Evolutionary conservation across 2,797 vertebrate genomes (phyloP).

Genomic region (Avahi laniger): DNA sequence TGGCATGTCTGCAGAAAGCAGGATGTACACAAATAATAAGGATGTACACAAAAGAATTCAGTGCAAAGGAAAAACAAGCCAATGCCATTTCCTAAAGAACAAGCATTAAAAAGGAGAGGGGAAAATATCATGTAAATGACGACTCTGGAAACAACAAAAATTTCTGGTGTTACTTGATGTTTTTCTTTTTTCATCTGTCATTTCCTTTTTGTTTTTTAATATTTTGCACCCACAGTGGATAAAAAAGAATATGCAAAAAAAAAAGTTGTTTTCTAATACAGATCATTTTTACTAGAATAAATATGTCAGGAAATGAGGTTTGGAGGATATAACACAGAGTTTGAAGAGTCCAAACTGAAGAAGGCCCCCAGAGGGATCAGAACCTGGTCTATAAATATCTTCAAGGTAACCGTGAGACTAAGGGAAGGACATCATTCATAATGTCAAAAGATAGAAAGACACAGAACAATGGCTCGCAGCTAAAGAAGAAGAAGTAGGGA

Average conservation of each 20-base stretch:
- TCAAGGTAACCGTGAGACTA: constrained; percentile 71
- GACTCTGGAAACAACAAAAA: neutral
- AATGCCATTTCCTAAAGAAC: neutral
- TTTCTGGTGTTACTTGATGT: neutral
- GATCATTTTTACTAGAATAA: constrained; percentile 36
- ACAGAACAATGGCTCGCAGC: constrained; percentile 62
- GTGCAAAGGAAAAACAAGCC: neutral
- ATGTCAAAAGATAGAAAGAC: constrained; percentile 62
- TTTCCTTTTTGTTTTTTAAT: neutral
- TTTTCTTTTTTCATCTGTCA: neutral
- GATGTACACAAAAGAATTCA: neutral
- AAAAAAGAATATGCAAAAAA: neutral
- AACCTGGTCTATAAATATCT: constrained; percentile 73
- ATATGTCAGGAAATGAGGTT: constrained; percentile 24
- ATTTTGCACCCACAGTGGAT: neutral
- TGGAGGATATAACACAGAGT: constrained; percentile 40
- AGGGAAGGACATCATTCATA: constrained; percentile 77
- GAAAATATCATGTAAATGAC: neutral
- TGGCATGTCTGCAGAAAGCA: neutral
- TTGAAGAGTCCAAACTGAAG: constrained; percentile 59
- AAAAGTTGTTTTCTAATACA: neutral
- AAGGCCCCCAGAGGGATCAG: constrained; percentile 28
- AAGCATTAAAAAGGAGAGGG: neutral
- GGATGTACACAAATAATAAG: neutral
- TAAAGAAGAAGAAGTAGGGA: constrained; percentile 46